Base-by-base conservation (phyloP, 2,888 invertebrate genomes). In the Ctena decussata region DNA sequence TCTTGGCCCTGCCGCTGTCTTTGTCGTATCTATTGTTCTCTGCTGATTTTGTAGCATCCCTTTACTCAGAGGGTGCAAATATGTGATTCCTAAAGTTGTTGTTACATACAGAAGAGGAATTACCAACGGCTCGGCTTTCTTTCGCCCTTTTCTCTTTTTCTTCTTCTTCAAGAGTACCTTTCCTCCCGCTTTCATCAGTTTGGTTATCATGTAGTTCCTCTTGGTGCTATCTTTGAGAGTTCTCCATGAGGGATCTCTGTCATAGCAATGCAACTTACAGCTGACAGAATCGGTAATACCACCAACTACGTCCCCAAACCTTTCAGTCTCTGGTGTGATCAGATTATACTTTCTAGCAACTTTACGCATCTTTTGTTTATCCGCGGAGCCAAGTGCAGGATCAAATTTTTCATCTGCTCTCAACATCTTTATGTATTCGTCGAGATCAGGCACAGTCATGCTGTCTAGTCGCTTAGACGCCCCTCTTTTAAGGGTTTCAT, bases 231-330 rank as follows among this genome's bases (percentile, higher is more conserved):
- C 81, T 39, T 41, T 44, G 46, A 85, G 77, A 18, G 57, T 12
- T 41, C 57, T 77, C 81, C 77, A 85, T 0, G 71, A 21, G 3
- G 49, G 2, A 57, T 85, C 82, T 39, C n/a, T 37, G n/a, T 57
- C 27, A 39, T 82, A 85, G 35, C 85, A 82, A 60, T 90, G 84
- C n/a, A 86, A 30, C 46, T 83, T 82, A 46, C 90, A 90, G 0
- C 81, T 75, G 27, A 80, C 81, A 15, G 89, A 90, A 44, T 88
- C 86, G 0, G 89, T 90, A 15, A 90, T 83, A 3, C 84, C 90
- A 11, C 86, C 86, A 15, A 89, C 89, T 72, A 77, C 77, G 46
- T 84, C 77, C 24, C 77, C 82, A 53, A 84, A 80, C 30, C 74
- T 53, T 21, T 76, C 79, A 27, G 70, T 80, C 1, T 76, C 49